phyloP scores from a whole-genome alignment of 2,888 invertebrate species.

The Creontiades dilutus region DNA sequence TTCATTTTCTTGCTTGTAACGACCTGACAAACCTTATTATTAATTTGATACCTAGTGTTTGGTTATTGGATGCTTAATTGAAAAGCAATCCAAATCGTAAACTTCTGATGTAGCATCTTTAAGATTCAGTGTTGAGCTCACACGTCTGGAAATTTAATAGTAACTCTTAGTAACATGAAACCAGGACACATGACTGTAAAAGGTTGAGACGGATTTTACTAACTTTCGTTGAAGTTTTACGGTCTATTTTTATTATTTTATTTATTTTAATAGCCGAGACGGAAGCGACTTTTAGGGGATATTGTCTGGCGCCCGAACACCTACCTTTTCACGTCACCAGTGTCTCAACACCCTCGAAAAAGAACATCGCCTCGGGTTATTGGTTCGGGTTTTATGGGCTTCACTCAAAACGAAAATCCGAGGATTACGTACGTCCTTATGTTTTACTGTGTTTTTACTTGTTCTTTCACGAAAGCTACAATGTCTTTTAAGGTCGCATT shows the following conservation, averaged over 20 bases:
- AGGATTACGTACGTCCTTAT: neutral
- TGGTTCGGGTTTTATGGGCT: constrained; percentile 14
- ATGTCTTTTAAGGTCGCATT: neutral
- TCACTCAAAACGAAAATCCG: neutral
- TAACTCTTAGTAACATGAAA: neutral
- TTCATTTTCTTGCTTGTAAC: no score
- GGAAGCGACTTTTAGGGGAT: constrained; percentile 39
- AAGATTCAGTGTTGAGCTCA: no score
- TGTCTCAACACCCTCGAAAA: constrained; percentile 25
- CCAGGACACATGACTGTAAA: neutral
- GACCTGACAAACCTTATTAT: no score
- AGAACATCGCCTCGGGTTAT: constrained; percentile 22
- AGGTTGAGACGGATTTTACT: neutral
- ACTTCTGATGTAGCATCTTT: no score
- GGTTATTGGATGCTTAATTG: no score
- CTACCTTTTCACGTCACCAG: constrained; percentile 36
- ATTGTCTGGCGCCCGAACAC: constrained; percentile 35
- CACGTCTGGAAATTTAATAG: no score
- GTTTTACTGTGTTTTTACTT: neutral
- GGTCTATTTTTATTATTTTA: constrained; percentile 26
- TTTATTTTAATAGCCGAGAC: constrained; percentile 36
- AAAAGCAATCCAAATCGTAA: no score
- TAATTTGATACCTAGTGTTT: no score
- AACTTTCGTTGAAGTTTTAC: neutral
- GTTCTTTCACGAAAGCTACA: constrained; percentile 14